Evolutionary conservation across 2,797 vertebrate species (phyloP), one percentile per base, ranked within the genome.

Genomic region (Anguilla megastoma): DNA sequence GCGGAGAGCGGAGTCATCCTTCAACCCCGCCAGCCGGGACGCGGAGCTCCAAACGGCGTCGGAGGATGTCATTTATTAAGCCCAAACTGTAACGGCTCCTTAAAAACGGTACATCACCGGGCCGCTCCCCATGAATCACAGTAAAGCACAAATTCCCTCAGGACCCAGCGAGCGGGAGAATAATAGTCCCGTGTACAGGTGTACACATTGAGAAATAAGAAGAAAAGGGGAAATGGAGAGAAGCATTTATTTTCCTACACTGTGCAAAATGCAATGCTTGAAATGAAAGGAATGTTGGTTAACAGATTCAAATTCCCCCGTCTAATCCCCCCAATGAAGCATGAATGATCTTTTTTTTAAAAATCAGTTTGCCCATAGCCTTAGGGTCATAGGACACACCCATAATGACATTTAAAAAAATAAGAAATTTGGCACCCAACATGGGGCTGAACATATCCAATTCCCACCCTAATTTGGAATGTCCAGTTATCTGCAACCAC

Each of bases 271-370:
- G 66, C n/a, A 27, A 52, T 18, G 60, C n/a, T 87, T 66, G 84
- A 89, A 94, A 91, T 92, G 91, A 87, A 84, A 92, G 89, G 80
- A 89, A 60, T 21, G 50, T 8, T 52, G 10, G 7, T 52, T 56
- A 56, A 10, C 54, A 56, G 14, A 56, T 56, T 56, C 14, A 56
- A 56, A 14, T 12, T 12, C 14, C 54, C 54, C 14, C 14, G 41
- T 45, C 3, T 45, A 45, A 45, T 45, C 54, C 54, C 14, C 54
- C 54, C 10, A 56, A 56, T 56, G 3, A 56, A 56, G 10, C 54
- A 56, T 56, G 12, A 56, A 56, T 56, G 54, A 56, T 52, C 9
- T 2, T 14, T 56, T 14, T 18, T 10, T 56, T 56, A 18, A 18
- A 56, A 56, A 56, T 14, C 14, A 18, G 56, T 58, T 58, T 58